Conservation (phyloP, 2,113 vertebrate species). For the Origma solitaria region DNA sequence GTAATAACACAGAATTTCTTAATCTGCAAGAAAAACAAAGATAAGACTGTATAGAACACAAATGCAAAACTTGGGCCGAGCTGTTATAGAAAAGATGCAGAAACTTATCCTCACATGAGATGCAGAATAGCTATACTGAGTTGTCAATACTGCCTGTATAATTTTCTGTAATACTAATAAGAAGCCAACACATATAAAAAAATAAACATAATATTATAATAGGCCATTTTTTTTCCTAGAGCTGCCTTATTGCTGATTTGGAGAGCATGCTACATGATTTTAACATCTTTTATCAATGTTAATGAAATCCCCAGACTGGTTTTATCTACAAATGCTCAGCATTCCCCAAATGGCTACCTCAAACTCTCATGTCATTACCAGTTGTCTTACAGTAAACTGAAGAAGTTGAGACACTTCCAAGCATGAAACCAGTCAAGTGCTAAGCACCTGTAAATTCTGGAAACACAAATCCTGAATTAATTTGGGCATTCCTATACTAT, state of each 20-base stretch:
- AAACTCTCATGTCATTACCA: not conserved
- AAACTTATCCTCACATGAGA: not conserved
- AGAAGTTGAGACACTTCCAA: conserved; percentile 8
- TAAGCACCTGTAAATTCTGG: conserved; percentile 8
- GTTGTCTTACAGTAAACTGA: not conserved
- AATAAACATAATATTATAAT: not conserved
- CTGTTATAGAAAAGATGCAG: not conserved
- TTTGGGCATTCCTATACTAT: not conserved
- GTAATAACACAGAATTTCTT: not conserved
- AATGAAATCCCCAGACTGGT: not conserved
- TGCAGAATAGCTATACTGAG: not conserved
- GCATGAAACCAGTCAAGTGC: conserved; percentile 7
- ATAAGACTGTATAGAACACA: not conserved
- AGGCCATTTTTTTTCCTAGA: not conserved
- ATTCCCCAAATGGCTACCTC: not conserved
- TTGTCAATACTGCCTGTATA: not conserved
- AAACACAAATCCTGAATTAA: not conserved
- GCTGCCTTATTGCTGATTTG: not conserved
- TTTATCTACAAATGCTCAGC: not conserved
- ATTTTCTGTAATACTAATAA: not conserved
- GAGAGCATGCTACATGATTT: not conserved
- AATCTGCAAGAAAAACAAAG: not conserved
- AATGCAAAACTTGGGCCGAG: not conserved
- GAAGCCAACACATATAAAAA: not conserved
- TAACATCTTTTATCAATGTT: not conserved